Evolutionary conservation across 2,113 vertebrate genomes (phyloP), one percentile per base, ranked within the genome.

Genomic region (Neolamprologus variostigma): DNA sequence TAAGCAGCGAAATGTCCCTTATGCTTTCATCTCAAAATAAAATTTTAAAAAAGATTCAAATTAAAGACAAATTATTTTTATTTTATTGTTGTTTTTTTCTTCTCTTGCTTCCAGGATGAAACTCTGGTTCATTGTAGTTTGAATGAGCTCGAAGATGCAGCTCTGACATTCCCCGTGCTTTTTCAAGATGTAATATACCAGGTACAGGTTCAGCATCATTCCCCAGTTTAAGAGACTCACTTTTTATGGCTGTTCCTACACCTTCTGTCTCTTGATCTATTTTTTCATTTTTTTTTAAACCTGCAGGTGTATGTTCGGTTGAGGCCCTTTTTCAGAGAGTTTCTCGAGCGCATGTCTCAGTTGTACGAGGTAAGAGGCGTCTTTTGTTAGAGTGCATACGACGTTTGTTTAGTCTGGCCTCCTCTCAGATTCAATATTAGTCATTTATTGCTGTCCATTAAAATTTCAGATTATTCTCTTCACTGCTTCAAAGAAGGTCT

Each of bases 101-200:
- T n/a, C 28, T 35, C 23, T 23, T 78, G 9, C 81, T 87, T 68
- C 35, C 91, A 99, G 99, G 99, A 99, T 93, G 99, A 99, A 97
- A 99, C 99, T 83, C 94, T 99, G 96, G 98, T 99, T 91, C 99
- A 99, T 93, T 99, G 98, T 96, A 99, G 98, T 96, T 96, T 99
- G 94, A 99, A 99, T 79, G 98, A 99, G 89, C 96, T 99, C 87
- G 98, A 99, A 96, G 99, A 99, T 90, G 99, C 99, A 94, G 98
- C 98, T 59, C 97, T 99, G 90, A 99, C 98, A 85, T 99, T 99
- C 94, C 98, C 98, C 84, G 99, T 99, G 80, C 98, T 99, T 93
- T 99, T 99, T 92, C 99, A 99, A 96, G 99, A 99, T 92, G 99
- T 99, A 83, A 99, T 99, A 96, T 99, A 99, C 97, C 98, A 99